Base-by-base conservation (phyloP, 2,888 invertebrate genomes). In the Drosophila birchii region DNA sequence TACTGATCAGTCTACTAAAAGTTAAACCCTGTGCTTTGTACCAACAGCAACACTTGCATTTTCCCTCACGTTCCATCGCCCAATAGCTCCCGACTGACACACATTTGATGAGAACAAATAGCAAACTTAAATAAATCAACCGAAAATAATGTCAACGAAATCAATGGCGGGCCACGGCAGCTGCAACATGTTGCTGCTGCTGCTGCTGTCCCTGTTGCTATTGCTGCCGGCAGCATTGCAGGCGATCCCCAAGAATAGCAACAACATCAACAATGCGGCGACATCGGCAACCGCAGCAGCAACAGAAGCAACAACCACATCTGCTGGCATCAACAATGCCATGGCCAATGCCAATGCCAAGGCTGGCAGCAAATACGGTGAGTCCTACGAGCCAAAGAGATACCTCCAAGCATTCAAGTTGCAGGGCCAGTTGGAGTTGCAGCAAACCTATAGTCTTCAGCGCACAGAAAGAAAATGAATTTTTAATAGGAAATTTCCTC, bases 101-200 rank as follows among this genome's bases (percentile, higher is more conserved):
- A 74, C 76, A 74, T 76, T 75, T 56, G 55, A 74, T 63, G 77
- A 70, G 62, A 76, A 76, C 44, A 76, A 71, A 55, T 58, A 62
- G 62, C 66, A 88, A 72, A 66, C 73, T 74, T 62, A 68, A 76
- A 81, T 84, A 88, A 86, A 79, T 81, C 79, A 84, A 75, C 68
- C 72, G 57, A 73, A 70, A 88, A 84, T 81, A 81, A 84, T 84
- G 89, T 87, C 87, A 84, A 87, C 85, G 80, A 82, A 87, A 88
- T 88, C 83, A 78, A 75, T 82, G 76, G 78, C 63, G 47, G 58
- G 68, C 70, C 45, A 41, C 72, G 34, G 72, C 78, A 60, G 66
- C 66, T 68, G 62, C 59, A 71, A 51, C 73, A 59, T 76, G 70
- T 59, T 76, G 70, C 59, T 76, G 71, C 66, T 75, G 69, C 66